Conservation (phyloP, 2,113 vertebrate species). For the Tragulus kanchil region DNA sequence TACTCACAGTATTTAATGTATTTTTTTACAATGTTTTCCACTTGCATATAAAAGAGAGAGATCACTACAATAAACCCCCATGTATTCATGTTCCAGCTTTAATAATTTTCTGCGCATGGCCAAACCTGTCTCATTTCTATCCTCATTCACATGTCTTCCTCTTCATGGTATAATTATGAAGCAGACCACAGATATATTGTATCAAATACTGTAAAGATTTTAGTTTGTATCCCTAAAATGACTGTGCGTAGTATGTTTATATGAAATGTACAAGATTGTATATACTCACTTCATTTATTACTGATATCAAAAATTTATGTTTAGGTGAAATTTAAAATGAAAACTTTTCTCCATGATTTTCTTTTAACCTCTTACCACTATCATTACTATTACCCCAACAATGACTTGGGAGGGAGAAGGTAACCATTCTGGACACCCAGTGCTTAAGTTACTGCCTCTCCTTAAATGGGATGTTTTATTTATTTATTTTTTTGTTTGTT, state of each 20-base stretch:
- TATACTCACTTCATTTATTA: not conserved
- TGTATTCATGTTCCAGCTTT: not conserved
- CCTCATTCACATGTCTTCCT: not conserved
- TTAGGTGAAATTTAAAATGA: not conserved
- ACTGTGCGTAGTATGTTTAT: not conserved
- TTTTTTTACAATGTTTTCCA: conserved; percentile 28
- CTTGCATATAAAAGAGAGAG: not conserved
- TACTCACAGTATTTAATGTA: not conserved
- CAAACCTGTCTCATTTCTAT: not conserved
- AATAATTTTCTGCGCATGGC: not conserved
- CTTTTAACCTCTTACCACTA: not conserved
- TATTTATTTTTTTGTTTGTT: too few species aligned
- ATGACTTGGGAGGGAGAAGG: not conserved
- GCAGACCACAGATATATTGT: not conserved
- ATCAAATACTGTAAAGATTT: conserved; percentile 51
- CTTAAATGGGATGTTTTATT: not conserved
- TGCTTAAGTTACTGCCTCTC: not conserved
- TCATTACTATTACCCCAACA: not conserved
- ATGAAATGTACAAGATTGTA: not conserved
- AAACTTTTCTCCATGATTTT: not conserved
- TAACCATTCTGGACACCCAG: not conserved
- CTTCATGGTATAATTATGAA: not conserved
- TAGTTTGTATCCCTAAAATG: not conserved
- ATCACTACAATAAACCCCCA: not conserved
- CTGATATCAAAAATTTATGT: not conserved